phyloP scores from a whole-genome alignment of 64 coral and sea anemone genomes.

The Actinia equina region DNA sequence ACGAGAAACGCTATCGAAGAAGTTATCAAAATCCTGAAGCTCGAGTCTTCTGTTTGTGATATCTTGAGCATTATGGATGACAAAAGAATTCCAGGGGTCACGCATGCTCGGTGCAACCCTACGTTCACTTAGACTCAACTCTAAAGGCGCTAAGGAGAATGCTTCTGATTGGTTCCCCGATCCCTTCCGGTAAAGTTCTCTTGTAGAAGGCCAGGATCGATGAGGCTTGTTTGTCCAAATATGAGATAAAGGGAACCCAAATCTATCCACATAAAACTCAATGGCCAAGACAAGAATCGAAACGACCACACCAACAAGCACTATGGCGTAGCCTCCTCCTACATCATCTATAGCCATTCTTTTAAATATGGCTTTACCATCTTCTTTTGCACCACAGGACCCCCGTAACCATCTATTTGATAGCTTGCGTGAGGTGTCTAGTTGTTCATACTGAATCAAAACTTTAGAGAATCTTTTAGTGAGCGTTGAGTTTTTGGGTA shows the following conservation, averaged over 20 bases:
- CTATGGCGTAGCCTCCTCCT: conserved; percentile 9
- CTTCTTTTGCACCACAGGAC: background rate
- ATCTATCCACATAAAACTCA: conserved; percentile 32
- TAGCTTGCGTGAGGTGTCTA: conserved; percentile 35
- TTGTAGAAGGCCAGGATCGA: background rate
- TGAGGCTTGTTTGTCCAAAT: conserved; percentile 44
- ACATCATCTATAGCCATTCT: conserved; percentile 25
- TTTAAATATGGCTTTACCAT: background rate
- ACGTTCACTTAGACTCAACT: conserved; percentile 20
- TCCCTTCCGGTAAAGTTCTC: conserved; percentile 1
- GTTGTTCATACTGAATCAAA: conserved; percentile 32
- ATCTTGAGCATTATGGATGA: background rate
- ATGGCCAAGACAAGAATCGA: conserved; percentile 4
- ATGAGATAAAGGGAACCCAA: conserved; percentile 37
- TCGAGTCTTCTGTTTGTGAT: background rate
- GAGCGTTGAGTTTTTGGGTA: conserved; percentile 39
- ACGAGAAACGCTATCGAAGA: background rate
- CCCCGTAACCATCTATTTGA: conserved; percentile 35
- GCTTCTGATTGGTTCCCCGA: background rate
- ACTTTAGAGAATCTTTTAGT: conserved; percentile 35
- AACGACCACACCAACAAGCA: background rate
- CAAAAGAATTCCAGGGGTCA: background rate
- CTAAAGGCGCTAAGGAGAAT: conserved; percentile 1
- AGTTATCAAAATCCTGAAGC: background rate
- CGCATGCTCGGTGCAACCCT: conserved; percentile 2